Evolutionary conservation across 2,113 vertebrate genomes (phyloP).

Genomic region (Eulemur macaco): DNA sequence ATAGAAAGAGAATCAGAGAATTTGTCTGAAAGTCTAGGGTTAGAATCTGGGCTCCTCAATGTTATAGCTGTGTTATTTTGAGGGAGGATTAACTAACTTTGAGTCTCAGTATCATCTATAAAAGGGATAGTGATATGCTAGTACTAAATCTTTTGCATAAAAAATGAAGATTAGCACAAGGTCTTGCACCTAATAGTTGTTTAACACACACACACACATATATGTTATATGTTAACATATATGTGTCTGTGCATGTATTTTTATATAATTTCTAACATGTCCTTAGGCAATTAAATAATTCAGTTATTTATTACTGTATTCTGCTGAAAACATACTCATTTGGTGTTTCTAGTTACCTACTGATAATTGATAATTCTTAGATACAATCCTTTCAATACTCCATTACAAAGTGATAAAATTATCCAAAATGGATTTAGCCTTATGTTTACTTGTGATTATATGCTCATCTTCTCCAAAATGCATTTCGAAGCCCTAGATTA

Average conservation of each 20-base stretch:
- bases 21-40: background rate
- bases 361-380: background rate
- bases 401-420: background rate
- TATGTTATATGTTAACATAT: too few species aligned
- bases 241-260: background rate
- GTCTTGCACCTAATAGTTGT: background rate
- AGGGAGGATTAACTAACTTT: background rate
- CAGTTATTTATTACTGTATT: background rate
- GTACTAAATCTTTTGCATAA: background rate
- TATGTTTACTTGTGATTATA: accelerated
- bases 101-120: background rate
- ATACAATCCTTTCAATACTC: background rate
- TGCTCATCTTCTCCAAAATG: background rate
- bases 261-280: background rate
- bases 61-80: background rate
- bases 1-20: background rate
- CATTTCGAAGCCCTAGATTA: background rate
- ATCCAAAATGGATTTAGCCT: background rate
- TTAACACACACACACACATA: background rate
- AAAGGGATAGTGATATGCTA: background rate
- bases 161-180: background rate
- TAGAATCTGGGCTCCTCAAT: background rate
- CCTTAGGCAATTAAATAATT: background rate
- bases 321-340: background rate
- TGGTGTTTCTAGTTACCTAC: background rate